Base-by-base conservation (phyloP, 1,140 invertebrate species). In the Diabrotica undecimpunctata region DNA sequence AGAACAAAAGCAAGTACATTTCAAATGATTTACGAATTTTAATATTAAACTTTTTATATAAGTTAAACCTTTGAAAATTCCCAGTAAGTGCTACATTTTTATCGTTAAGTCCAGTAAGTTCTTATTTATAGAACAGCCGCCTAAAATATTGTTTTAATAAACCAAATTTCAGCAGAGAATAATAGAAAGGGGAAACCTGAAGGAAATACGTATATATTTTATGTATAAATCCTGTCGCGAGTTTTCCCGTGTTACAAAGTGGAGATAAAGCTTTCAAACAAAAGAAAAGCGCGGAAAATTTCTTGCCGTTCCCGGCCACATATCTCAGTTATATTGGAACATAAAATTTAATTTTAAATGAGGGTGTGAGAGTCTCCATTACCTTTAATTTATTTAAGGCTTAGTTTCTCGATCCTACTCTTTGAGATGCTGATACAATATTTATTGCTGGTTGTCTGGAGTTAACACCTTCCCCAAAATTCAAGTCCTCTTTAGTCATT, bases 261-360 rank as follows among this genome's bases (percentile, higher is more conserved):
- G 41, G 41, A 46, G 41, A 46, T 46, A 46, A 46, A 46, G 41
- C 41, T 46, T 46, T 46, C 41, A 46, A 46, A 46, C 41, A 46
- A 46, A 46, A 46, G 41, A 46, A 46, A 46, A 8, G 41, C 8
- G 8, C 41, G 41, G 41, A 46, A 46, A 46, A 46, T 46, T 46
- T 46, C 41, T 46, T n/a, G 8, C 41, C 41, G 41, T n/a, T 46
- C 41, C 41, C 41, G 41, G n/a, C 41, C 41, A 46, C 41, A 46
- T 46, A 46, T 46, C 41, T 46, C 41, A n/a, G 41, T 46, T 46
- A 46, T 46, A 46, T 46, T 46, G 41, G 41, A 46, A 46, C 41
- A 46, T 46, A 46, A 46, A 46, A 46, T 46, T 46, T 46, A 46
- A 46, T 46, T 46, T 46, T 46, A n/a, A 46, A 46, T 46, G 41